Base-by-base conservation (phyloP, 2,113 vertebrate species). In the Solea senegalensis region DNA sequence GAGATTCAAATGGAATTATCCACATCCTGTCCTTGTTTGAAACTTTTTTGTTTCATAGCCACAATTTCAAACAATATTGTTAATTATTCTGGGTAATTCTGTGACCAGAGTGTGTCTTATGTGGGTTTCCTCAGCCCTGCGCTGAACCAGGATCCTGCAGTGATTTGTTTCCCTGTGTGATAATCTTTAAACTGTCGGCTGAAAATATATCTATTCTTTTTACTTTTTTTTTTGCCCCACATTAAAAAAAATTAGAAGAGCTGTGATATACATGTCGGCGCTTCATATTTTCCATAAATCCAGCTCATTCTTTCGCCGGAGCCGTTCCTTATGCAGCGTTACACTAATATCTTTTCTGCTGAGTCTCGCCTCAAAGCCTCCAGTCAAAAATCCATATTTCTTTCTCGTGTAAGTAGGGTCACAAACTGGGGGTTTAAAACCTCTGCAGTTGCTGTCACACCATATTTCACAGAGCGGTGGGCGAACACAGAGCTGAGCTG, bases 391-490 rank as follows among this genome's bases (percentile, higher is more conserved):
- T 88, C 72, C 67, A 86, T 86, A 78, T 88, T 86, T 86, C 69
- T 85, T 75, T 78, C 73, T 62, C 54, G 78, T 82, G 60, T 86
- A 82, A 89, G 87, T 80, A 83, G 78, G 75, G 83, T 87, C 83
- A 80, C 76, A 78, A 76, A 81, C 81, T 65, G 0, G 1, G 51
- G 78, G 74, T 80, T 86, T 89, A 68, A 83, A 90, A 86, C 82
- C 80, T 85, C 82, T 84, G 82, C 81, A 86, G 80, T 77, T 81
- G 39, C 86, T 89, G 86, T 89, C 89, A 88, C 75, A 72, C 63
- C 70, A 66, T 81, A 83, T 89, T 89, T 89, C 81, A 83, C 82
- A 84, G 76, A 83, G 82, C 75, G 61, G 78, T 63, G 81, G 79
- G 76, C 71, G 72, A 87, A 89, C 78, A 80, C 80, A 78, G 82